These are phyloP conservation scores for Lycodopsis pacificus DNA, from an alignment of 2,797 vertebrate species.

Conservation along the genomic window DNA sequence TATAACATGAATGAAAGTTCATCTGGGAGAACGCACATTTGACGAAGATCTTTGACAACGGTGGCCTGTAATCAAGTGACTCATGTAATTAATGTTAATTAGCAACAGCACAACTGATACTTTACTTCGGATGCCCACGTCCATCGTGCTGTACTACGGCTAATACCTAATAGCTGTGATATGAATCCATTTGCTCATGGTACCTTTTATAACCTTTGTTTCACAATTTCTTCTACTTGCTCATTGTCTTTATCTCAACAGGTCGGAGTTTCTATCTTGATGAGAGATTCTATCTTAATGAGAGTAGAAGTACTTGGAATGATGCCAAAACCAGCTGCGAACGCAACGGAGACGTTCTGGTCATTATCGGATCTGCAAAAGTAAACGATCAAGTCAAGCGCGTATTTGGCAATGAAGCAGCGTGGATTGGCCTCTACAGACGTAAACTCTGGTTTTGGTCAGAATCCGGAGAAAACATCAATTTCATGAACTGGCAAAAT, in stretches of 20 bases:
- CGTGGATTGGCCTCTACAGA: slow-evolving; percentile 24
- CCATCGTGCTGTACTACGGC: background rate
- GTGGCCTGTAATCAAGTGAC: background rate
- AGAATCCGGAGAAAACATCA: fast-evolving
- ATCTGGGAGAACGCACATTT: background rate
- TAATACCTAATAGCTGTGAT: background rate
- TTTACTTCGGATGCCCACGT: background rate
- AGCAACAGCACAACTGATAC: background rate
- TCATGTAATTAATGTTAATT: background rate
- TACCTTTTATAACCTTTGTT: background rate
- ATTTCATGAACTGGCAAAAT: slow-evolving; percentile 1
- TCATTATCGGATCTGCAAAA: too few relatives aligned
- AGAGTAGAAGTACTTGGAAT: fast-evolving
- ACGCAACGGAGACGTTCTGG: fast-evolving
- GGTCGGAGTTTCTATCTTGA: fast-evolving
- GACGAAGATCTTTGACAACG: background rate
- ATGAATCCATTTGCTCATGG: background rate
- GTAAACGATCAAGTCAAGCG: too few relatives aligned
- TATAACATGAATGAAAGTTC: background rate
- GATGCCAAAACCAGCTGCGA: background rate
- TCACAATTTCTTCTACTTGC: background rate
- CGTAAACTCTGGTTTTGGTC: background rate
- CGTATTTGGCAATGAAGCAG: too few relatives aligned
- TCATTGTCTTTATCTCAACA: slow-evolving; percentile 6
- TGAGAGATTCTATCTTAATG: too few relatives aligned